Evolutionary conservation across 1,140 invertebrate species (phyloP).

Genomic region (Oryzaephilus surinamensis): DNA sequence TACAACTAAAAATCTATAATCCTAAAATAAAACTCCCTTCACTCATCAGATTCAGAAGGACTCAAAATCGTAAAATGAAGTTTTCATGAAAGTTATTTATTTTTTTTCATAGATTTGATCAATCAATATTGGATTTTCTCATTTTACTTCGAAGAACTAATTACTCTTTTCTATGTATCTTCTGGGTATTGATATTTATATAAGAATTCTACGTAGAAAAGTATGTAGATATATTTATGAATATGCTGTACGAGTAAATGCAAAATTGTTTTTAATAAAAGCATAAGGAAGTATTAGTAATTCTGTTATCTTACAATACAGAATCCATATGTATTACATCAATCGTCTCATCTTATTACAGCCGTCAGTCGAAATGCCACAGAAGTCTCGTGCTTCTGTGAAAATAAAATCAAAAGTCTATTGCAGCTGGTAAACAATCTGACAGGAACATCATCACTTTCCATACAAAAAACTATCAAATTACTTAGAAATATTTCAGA

Average conservation of each 20-base stretch:
- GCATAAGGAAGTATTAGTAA: no score
- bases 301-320: no score
- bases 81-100: no score
- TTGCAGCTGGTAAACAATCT: constrained; percentile 6
- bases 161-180: no score
- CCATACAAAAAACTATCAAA: constrained; percentile 5
- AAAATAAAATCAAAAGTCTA: constrained; percentile 11
- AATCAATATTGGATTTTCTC: no score
- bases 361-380: constrained; percentile 7
- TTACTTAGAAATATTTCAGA: constrained; percentile 4
- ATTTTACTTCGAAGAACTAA: no score
- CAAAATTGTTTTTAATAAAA: not conserved
- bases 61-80: no score
- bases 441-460: constrained; percentile 7
- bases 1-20: no score
- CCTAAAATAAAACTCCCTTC: no score
- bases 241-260: not conserved
- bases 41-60: no score
- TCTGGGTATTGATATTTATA: no score
- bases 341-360: constrained; percentile 7
- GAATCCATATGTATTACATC: constrained; percentile 7
- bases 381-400: constrained; percentile 6
- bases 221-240: not conserved
- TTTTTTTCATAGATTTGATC: no score
- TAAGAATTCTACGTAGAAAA: not conserved